Evolutionary conservation across 2,797 vertebrate genomes (phyloP).

Genomic region (Poecilia picta): DNA sequence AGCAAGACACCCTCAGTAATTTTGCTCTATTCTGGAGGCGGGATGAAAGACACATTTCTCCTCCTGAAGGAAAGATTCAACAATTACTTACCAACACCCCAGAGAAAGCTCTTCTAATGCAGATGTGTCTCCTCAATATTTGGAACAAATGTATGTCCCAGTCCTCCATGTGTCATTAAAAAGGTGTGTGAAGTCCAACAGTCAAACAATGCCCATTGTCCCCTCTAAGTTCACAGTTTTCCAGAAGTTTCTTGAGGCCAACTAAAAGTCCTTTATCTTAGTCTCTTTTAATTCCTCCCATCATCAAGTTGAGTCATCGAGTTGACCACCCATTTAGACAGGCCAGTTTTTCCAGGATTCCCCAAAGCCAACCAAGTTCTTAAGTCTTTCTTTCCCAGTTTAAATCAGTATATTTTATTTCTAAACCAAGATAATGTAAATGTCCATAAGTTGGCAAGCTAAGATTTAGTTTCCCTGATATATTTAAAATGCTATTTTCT

Average conservation of each 20-base stretch:
- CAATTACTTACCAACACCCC: background rate
- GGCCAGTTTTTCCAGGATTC: background rate
- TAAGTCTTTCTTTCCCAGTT: background rate
- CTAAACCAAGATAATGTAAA: background rate
- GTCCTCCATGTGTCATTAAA: background rate
- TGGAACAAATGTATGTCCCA: background rate
- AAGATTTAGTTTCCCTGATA: background rate
- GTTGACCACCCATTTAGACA: background rate
- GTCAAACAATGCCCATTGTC: background rate
- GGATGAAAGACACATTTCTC: background rate
- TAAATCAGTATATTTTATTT: background rate
- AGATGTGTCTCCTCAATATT: background rate
- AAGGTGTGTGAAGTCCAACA: background rate
- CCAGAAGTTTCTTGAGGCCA: background rate
- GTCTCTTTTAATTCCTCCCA: background rate
- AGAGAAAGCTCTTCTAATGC: background rate
- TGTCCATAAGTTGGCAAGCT: background rate
- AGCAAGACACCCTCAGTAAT: background rate
- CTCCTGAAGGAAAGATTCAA: background rate
- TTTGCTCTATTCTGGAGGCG: background rate
- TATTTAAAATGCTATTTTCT: background rate
- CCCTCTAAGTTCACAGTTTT: background rate
- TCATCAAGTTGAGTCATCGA: background rate
- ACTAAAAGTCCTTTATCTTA: background rate
- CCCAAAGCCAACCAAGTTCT: background rate